Conservation (phyloP, 2,113 vertebrate species). For the Cryptoleucopteryx plumbea region DNA sequence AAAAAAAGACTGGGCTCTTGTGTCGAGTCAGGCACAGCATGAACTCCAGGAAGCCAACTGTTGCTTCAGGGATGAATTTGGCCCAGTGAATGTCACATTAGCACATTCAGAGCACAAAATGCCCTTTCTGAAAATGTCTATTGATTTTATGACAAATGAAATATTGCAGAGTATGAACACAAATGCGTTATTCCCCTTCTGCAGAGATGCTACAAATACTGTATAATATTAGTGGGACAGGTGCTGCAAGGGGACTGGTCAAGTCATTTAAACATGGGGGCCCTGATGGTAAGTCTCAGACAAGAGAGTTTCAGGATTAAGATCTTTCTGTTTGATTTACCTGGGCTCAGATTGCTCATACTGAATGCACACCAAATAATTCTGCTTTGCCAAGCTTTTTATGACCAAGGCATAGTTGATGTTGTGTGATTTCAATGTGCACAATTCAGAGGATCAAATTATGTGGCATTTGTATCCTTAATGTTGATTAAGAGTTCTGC, state of each 20-base stretch:
- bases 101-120: neutral
- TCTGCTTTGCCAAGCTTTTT: neutral
- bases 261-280: neutral
- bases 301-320: neutral
- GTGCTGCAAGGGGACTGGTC: neutral
- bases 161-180: neutral
- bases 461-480: neutral
- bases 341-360: neutral
- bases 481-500: neutral
- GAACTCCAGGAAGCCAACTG: neutral
- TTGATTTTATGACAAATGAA: slow-evolving; percentile 33
- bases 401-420: neutral
- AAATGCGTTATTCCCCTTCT: neutral
- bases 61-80: neutral
- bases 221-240: neutral
- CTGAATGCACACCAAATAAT: neutral
- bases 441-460: neutral
- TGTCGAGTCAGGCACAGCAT: neutral
- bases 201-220: neutral
- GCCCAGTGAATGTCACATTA: slow-evolving; percentile 35
- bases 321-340: neutral
- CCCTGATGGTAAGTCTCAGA: neutral
- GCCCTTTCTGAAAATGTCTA: slow-evolving; percentile 31
- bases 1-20: neutral
- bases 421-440: neutral